Conservation (phyloP, 2,113 vertebrate genomes). For the Probosciger aterrimus region DNA sequence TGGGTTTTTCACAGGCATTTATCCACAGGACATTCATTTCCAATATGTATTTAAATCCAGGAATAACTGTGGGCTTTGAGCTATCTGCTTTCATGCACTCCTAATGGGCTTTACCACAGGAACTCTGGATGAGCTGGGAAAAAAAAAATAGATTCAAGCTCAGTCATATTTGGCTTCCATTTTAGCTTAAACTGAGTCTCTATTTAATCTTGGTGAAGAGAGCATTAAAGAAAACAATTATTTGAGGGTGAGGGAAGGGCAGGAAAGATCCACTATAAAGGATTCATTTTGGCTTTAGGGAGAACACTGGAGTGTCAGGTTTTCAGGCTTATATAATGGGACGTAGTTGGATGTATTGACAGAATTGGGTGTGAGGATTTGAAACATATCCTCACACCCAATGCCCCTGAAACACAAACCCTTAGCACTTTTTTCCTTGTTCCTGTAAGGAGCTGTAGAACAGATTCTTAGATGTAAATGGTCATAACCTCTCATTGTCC, state of each 20-base stretch:
- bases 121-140: neutral
- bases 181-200: neutral
- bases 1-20: slow-evolving; percentile 33
- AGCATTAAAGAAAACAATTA: slow-evolving; percentile 32
- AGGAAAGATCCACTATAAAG: neutral
- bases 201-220: slow-evolving; percentile 14
- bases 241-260: neutral
- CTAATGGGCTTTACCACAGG: neutral
- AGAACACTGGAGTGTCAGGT: neutral
- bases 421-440: neutral
- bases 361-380: neutral
- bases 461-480: neutral
- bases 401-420: neutral
- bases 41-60: slow-evolving; percentile 56
- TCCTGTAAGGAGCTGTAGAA: neutral
- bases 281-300: neutral
- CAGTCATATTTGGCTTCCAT: neutral
- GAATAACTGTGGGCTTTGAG: slow-evolving; percentile 31
- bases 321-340: neutral
- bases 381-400: neutral
- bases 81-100: slow-evolving; percentile 25
- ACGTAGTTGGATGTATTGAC: neutral
- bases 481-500: neutral
- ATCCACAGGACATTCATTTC: slow-evolving; percentile 29
- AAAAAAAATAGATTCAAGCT: neutral